Base-by-base conservation (phyloP, 2,113 vertebrate species). In the Chionis minor region DNA sequence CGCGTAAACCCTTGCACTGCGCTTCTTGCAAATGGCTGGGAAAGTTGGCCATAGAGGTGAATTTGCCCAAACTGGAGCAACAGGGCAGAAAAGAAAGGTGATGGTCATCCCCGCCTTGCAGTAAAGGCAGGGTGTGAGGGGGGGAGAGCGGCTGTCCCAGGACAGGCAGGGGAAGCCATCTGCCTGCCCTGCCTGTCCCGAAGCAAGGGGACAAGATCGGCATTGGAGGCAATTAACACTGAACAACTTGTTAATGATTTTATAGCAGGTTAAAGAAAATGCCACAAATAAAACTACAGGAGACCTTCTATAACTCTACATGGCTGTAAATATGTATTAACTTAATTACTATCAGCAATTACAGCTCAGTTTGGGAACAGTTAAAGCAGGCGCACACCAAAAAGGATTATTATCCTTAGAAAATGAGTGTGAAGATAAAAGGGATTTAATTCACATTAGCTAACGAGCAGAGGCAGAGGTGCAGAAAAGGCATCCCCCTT, bases 251-350 rank as follows among this genome's bases (percentile, higher is more conserved):
- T 98, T 99, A 99, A 99, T 99, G 99, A 98, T 97, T 99, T 99
- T 99, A 99, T 97, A 97, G 98, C 98, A 95, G 92, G 96, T 97
- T 98, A 98, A 98, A 98, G 98, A 98, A 98, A 98, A 98, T 88
- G 94, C 94, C 96, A 95, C 95, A 98, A 98, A 98, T 99, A 99
- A 99, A 99, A 98, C 99, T 98, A 98, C 98, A 74, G 99, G 99
- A 98, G 98, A 96, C 96, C 97, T 97, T 98, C 98, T 98, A 97
- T 98, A 98, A 98, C 97, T 98, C 98, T 98, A 98, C 98, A 98
- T 96, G 97, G 98, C 97, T 98, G 98, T 99, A 99, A 99, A 99
- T 98, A 99, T 98, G 99, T 99, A 99, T 99, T 99, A 99, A 99
- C 98, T 99, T 98, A 98, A 98, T 99, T 98, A 98, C 98, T 97